A percentile compares a stretch with the other conserved stretches of the same genome.
phyloP scores from a whole-genome alignment of 1,140 invertebrate genomes.

The Eueides isabella region DNA sequence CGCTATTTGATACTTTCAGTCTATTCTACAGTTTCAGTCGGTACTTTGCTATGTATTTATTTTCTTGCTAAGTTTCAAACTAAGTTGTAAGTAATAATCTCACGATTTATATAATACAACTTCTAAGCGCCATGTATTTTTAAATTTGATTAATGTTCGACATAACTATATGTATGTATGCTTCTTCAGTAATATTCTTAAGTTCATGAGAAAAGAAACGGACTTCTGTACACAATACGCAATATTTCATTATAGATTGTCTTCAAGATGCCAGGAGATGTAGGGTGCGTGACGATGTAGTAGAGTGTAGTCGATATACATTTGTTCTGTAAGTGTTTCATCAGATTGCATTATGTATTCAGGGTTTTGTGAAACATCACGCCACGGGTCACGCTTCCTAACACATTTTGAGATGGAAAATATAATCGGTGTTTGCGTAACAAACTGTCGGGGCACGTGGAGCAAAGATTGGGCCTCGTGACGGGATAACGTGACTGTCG shows the following conservation, averaged over 20 bases:
- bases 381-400: slow-evolving; percentile 28
- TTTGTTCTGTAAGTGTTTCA: slow-evolving; percentile 4
- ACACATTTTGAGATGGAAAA: slow-evolving; percentile 42
- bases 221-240: not conserved
- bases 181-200: too few relatives aligned
- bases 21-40: slow-evolving; percentile 39
- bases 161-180: not conserved
- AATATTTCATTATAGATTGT: not conserved
- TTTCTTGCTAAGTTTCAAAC: not conserved
- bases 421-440: slow-evolving; percentile 51
- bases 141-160: not conserved
- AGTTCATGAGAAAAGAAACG: not conserved
- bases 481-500: slow-evolving; percentile 53
- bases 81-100: not conserved
- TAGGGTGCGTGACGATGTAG: not conserved
- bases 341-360: slow-evolving; percentile 31
- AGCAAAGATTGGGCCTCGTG: slow-evolving; percentile 46
- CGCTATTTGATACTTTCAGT: slow-evolving; percentile 40
- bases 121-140: not conserved
- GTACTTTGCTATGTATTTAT: slow-evolving; percentile 19
- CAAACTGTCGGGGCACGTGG: slow-evolving; percentile 46
- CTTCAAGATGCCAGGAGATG: not conserved
- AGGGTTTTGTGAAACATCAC: slow-evolving; percentile 34
- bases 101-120: not conserved
- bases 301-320: slow-evolving; percentile 5